Conservation (phyloP, 1,140 invertebrate species). For the Stegodyphus dumicola region DNA sequence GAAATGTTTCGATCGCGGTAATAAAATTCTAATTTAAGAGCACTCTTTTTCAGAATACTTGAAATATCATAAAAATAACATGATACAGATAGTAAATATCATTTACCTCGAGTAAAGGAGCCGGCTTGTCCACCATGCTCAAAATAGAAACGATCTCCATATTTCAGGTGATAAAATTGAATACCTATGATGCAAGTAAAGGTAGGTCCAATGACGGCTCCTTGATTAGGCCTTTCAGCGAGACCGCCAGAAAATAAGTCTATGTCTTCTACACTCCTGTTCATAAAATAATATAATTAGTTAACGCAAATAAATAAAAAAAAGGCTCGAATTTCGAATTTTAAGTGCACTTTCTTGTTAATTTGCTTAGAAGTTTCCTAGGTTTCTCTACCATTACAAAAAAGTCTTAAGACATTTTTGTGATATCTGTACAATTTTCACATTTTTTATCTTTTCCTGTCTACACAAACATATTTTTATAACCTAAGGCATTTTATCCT, state of each 20-base stretch:
- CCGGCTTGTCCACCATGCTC: constrained; percentile 71
- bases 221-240: constrained; percentile 76
- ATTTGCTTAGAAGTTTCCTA: too few relatives aligned
- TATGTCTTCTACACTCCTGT: constrained; percentile 75
- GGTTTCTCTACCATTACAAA: too few relatives aligned
- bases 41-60: background rate
- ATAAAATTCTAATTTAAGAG: background rate
- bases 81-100: background rate
- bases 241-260: constrained; percentile 86
- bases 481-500: too few relatives aligned
- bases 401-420: too few relatives aligned
- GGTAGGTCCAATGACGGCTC: constrained; percentile 82
- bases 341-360: too few relatives aligned
- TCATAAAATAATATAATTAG: background rate
- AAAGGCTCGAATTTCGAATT: too few relatives aligned
- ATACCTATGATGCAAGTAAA: constrained; percentile 86
- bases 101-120: constrained; percentile 68
- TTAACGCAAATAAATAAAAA: too few relatives aligned
- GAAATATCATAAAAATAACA: background rate
- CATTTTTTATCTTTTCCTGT: too few relatives aligned
- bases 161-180: constrained; percentile 75
- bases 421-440: too few relatives aligned
- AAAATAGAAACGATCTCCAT: constrained; percentile 65
- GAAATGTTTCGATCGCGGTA: background rate
- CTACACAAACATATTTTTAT: too few relatives aligned